phyloP scores from a whole-genome alignment of 1,140 invertebrate genomes.

The Drosophila leontia region DNA sequence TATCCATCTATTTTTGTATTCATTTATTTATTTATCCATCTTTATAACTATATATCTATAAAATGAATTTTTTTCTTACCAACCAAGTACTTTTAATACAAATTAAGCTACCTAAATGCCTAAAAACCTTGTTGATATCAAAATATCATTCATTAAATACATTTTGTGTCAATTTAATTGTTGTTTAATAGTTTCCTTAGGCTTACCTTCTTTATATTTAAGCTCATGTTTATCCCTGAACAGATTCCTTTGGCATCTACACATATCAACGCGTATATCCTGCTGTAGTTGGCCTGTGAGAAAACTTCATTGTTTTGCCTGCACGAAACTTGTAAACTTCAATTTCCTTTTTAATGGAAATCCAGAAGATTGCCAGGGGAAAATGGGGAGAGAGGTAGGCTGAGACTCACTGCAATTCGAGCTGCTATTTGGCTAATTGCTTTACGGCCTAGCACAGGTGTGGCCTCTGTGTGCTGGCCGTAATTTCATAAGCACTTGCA shows the following conservation, averaged over 20 bases:
- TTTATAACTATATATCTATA: too few species aligned
- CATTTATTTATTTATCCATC: too few species aligned
- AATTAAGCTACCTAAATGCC: neutral
- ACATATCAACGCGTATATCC: conserved; percentile 2
- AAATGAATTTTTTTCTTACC: neutral
- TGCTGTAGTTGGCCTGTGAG: neutral
- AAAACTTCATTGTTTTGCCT: conserved; percentile 37
- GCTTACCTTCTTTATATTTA: neutral
- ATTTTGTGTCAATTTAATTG: neutral
- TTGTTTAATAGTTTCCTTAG: neutral
- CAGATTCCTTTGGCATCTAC: conserved; percentile 4
- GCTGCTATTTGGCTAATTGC: conserved; percentile 77
- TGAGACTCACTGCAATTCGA: conserved; percentile 42
- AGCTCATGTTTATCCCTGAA: neutral
- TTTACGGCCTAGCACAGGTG: conserved; percentile 51
- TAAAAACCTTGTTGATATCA: too few species aligned
- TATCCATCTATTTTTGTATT: too few species aligned
- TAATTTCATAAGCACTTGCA: conserved; percentile 66
- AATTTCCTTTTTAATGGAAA: conserved; percentile 50
- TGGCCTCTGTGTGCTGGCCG: conserved; percentile 34
- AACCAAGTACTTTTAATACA: neutral
- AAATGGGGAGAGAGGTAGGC: neutral
- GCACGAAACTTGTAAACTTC: conserved; percentile 41
- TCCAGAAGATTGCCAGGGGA: conserved; percentile 23
- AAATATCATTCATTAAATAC: neutral